phyloP scores from a whole-genome alignment of 2,113 vertebrate genomes.

The Triplophysa rosa region DNA sequence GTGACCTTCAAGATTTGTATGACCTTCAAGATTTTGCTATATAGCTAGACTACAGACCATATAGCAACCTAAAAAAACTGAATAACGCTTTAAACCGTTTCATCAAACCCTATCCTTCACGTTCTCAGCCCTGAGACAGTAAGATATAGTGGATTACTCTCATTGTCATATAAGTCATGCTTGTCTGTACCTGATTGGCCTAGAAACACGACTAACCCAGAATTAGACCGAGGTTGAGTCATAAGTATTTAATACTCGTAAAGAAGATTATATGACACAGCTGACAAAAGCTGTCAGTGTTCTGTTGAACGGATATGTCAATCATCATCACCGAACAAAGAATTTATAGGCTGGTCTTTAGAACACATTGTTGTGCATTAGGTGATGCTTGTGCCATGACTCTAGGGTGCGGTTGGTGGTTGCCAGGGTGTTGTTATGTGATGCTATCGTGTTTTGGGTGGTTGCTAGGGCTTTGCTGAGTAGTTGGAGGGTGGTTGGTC shows the following conservation, averaged over 20 bases:
- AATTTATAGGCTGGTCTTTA: too few relatives aligned
- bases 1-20: not conserved
- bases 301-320: conserved; percentile 16
- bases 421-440: not conserved
- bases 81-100: not conserved
- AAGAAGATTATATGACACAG: conserved; percentile 47
- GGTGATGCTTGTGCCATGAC: not conserved
- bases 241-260: conserved; percentile 41
- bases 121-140: not conserved
- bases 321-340: not conserved
- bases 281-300: conserved; percentile 30
- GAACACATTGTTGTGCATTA: too few relatives aligned
- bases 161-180: not conserved
- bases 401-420: not conserved
- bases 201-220: not conserved
- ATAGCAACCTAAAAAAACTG: too few relatives aligned
- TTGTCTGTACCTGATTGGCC: conserved; percentile 17
- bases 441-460: not conserved
- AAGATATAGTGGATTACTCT: conserved; percentile 6
- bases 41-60: too few relatives aligned
- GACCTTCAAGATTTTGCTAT: not conserved
- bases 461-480: not conserved
- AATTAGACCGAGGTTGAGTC: conserved; percentile 21
- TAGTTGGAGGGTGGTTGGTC: not conserved
- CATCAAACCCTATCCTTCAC: not conserved